A percentile compares a stretch with the other conserved stretches of the same genome.
These are phyloP conservation scores for Pygoscelis adeliae DNA, from an alignment of 2,113 vertebrate species.

Conservation along the genomic window DNA sequence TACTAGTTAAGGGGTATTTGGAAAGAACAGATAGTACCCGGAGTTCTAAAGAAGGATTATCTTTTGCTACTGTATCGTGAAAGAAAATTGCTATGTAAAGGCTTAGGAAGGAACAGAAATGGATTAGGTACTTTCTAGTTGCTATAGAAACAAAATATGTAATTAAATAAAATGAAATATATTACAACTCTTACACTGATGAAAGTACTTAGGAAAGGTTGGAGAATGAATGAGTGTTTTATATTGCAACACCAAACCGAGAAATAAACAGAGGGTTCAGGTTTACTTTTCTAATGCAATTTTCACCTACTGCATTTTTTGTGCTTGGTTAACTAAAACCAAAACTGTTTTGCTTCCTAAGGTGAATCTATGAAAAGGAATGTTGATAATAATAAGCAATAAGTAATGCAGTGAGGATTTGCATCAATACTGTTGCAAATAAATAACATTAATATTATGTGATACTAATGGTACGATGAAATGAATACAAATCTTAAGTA, in stretches of 20 bases:
- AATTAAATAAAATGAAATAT: slow-evolving; percentile 70
- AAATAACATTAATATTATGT: background rate
- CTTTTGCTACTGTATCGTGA: slow-evolving; percentile 59
- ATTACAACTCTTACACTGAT: slow-evolving; percentile 25
- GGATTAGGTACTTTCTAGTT: slow-evolving; percentile 64
- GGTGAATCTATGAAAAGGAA: background rate
- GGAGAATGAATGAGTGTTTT: slow-evolving; percentile 10
- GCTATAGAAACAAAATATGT: slow-evolving; percentile 73
- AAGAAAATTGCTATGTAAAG: slow-evolving; percentile 66
- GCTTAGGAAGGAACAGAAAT: slow-evolving; percentile 62
- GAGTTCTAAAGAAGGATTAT: slow-evolving; percentile 73
- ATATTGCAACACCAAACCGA: background rate
- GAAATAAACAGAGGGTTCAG: background rate
- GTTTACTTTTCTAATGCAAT: background rate
- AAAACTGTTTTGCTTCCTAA: background rate
- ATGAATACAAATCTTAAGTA: background rate
- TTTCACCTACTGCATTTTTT: background rate
- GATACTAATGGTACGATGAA: background rate
- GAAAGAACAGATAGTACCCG: slow-evolving; percentile 26
- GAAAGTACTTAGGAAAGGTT: slow-evolving; percentile 22
- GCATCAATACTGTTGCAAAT: background rate
- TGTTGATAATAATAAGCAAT: background rate
- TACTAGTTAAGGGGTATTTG: slow-evolving; percentile 72
- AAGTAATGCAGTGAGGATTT: background rate
- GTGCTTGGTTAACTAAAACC: background rate